Conservation (phyloP, 2,797 vertebrate genomes). For the Melopsittacus undulatus region DNA sequence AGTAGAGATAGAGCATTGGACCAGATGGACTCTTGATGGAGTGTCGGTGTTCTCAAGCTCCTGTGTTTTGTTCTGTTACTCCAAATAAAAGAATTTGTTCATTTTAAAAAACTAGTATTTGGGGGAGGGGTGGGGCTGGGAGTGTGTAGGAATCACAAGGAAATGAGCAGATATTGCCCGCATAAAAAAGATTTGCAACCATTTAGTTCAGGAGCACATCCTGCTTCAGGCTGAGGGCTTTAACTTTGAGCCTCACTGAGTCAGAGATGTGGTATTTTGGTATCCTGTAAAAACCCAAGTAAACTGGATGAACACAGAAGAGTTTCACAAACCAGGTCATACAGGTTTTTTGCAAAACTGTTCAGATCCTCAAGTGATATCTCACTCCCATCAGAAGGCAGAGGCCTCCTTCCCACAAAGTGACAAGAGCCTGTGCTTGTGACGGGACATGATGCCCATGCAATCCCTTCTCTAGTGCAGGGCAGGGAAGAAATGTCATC, state of each 20-base stretch:
- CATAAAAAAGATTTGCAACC: not conserved
- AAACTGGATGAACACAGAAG: not conserved
- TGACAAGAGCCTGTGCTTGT: not conserved
- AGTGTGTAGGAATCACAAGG: no score
- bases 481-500: not conserved
- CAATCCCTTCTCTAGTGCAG: not conserved
- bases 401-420: not conserved
- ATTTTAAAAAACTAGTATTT: no score
- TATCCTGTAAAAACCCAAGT: not conserved
- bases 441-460: not conserved
- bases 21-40: no score
- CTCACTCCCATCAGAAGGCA: not conserved
- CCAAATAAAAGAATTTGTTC: not conserved
- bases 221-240: not conserved
- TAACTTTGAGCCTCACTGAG: not conserved
- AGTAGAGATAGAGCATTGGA: no score
- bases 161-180: not conserved
- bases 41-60: no score
- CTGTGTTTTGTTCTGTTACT: not conserved
- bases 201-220: not conserved
- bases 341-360: not conserved
- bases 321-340: not conserved
- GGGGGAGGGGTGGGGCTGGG: no score
- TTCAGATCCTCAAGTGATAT: not conserved
- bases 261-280: not conserved